Conservation (phyloP, 2,113 vertebrate genomes). For the Panurus biarmicus region DNA sequence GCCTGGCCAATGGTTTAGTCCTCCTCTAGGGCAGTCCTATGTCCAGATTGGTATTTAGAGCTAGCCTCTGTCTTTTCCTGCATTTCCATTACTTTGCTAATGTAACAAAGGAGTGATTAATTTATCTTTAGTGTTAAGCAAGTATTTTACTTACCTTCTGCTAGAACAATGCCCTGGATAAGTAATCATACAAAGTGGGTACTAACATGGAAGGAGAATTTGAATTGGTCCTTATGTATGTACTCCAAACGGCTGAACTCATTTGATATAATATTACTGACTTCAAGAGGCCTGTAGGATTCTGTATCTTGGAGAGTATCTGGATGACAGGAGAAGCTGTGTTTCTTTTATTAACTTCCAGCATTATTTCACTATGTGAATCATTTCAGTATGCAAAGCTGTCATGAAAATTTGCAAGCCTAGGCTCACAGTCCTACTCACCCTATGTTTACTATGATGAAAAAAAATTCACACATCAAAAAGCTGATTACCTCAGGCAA, state of each 20-base stretch:
- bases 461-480: not conserved
- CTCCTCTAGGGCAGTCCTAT: not conserved
- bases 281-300: not conserved
- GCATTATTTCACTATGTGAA: conserved; percentile 11
- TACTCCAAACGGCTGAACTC: not conserved
- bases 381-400: conserved; percentile 25
- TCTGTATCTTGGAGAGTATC: not conserved
- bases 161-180: not conserved
- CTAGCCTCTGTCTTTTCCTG: not conserved
- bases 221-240: not conserved
- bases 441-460: not conserved
- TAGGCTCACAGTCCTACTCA: conserved; percentile 1
- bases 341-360: conserved; percentile 21
- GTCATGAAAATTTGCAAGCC: conserved; percentile 36
- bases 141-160: not conserved
- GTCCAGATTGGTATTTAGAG: not conserved
- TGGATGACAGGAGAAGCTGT: not conserved
- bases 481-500: not conserved
- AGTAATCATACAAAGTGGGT: not conserved
- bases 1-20: not conserved
- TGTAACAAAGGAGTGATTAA: not conserved
- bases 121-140: not conserved
- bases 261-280: not conserved
- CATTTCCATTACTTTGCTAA: not conserved
- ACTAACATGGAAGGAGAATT: not conserved